phyloP scores from a whole-genome alignment of 2,113 vertebrate genomes.

The Corythornis vintsioides region DNA sequence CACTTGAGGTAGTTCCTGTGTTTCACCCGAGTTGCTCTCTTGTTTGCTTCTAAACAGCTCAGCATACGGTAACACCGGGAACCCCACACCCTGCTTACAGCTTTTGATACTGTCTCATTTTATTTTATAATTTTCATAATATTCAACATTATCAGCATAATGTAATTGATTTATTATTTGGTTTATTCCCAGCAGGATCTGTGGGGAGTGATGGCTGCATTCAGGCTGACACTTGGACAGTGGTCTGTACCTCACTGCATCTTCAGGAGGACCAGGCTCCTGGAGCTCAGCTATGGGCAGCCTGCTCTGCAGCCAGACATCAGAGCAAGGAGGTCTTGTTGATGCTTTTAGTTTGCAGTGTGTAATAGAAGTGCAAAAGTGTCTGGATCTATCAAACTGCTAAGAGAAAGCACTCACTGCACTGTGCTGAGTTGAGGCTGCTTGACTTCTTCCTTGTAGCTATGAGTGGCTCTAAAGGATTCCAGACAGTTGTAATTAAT shows the following conservation, averaged over 20 bases:
- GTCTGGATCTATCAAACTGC: neutral
- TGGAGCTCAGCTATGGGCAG: neutral
- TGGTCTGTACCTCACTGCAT: neutral
- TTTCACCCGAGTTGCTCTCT: conserved; percentile 44
- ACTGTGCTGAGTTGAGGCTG: neutral
- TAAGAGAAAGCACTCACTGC: neutral
- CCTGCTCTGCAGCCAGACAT: neutral
- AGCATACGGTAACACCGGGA: conserved; percentile 25
- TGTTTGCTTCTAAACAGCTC: conserved; percentile 41
- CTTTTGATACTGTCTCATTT: neutral
- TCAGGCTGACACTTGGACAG: neutral
- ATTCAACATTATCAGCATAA: no score
- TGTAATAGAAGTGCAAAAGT: neutral
- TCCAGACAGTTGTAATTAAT: neutral
- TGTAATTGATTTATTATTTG: neutral
- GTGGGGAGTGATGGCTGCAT: neutral
- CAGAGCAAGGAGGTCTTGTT: neutral
- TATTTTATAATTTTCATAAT: neutral
- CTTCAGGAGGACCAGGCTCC: accelerated
- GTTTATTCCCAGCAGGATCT: neutral
- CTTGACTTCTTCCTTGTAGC: neutral
- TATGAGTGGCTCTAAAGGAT: neutral
- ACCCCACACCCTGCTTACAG: conserved; percentile 18
- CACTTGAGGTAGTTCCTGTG: conserved; percentile 29
- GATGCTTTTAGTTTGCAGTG: neutral